Evolutionary conservation across 2,113 vertebrate species (phyloP), one percentile per base, ranked within the genome.

Genomic region (Aramus guarauna): DNA sequence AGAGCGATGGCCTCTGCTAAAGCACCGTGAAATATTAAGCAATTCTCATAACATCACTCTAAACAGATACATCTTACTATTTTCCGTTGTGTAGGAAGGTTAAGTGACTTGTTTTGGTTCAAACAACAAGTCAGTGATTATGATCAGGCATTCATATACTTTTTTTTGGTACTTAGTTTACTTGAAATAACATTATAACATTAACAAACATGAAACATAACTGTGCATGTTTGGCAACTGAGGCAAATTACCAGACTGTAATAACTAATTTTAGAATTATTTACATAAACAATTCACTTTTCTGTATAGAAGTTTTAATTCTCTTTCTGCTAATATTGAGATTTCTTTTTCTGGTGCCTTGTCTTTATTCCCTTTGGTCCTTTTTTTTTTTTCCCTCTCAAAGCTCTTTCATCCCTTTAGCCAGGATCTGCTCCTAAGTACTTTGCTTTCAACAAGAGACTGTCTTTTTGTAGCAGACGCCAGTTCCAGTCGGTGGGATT

Each of bases 391-490:
- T 2, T 0, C 52, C 52, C 52, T 26, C 59, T 52, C 82, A 47
- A 82, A 95, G 74, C 62, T 60, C 41, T 94, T 96, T 94, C 41
- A 90, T 92, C 19, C 30, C 29, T 53, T 80, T 81, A 81, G 29
- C 45, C 66, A 87, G 41, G 79, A 81, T 69, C 23, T 94, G 36
- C 55, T 97, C 58, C n/a, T 53, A 81, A 94, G 23, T 86, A 87
- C 82, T 95, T 97, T 90, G 43, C 88, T 97, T 95, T 93, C 83
- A 92, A 74, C 32, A 92, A 84, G 26, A 91, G 37, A 20, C 64
- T 89, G 18, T 34, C 41, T 84, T 85, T 96, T 82, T 76, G 26
- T 90, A 92, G 73, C 74, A 96, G 75, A 87, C 3, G 9, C 83
- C 86, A 90, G 32, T 85, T 92, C 72, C 75, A 88, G 43, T 89